Conservation (phyloP, 2,888 invertebrate species). For the Harpalus rubripes region DNA sequence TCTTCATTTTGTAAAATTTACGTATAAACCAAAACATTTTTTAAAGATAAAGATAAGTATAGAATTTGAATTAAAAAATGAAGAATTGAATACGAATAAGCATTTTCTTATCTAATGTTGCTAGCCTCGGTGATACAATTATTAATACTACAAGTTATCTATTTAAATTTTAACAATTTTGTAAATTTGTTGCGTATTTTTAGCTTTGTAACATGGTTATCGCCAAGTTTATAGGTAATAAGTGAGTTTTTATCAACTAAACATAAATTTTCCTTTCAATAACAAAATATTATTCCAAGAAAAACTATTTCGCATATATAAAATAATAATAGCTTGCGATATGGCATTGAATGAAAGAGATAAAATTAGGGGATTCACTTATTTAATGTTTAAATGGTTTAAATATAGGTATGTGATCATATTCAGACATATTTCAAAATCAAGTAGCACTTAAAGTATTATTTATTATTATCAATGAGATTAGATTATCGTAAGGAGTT, state of each 20-base stretch:
- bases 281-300: not conserved
- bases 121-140: too few relatives aligned
- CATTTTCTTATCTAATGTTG: too few relatives aligned
- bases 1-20: too few relatives aligned
- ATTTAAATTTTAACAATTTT: too few relatives aligned
- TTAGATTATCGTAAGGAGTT: constrained; percentile 11
- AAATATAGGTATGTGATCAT: constrained; percentile 6
- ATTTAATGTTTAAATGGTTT: too few relatives aligned
- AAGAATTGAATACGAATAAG: too few relatives aligned
- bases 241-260: not conserved
- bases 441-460: constrained; percentile 1
- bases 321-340: not conserved
- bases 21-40: too few relatives aligned
- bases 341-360: not conserved
- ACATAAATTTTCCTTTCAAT: constrained; percentile 3
- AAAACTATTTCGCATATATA: not conserved
- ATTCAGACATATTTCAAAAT: not conserved
- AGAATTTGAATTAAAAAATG: too few relatives aligned
- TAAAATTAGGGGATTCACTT: not conserved
- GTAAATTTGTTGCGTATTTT: not conserved
- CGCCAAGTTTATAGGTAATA: not conserved
- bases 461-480: constrained; percentile 13
- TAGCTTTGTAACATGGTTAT: not conserved
- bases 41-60: too few relatives aligned
- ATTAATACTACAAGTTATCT: too few relatives aligned